Conservation (phyloP, 2,113 vertebrate species). For the Ictalurus punctatus region DNA sequence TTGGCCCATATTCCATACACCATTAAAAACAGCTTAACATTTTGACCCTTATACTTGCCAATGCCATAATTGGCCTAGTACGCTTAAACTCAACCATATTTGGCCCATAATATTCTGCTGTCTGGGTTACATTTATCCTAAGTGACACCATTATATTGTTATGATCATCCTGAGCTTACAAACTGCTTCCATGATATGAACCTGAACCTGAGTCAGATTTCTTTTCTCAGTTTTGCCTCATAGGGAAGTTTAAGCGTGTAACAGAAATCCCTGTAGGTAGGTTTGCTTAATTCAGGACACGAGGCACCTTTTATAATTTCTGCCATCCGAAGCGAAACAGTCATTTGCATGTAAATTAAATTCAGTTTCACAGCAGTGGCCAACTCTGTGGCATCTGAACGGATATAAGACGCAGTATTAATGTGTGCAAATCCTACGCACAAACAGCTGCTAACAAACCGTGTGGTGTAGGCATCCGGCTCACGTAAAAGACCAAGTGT, state of each 20-base stretch:
- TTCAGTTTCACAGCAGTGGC: constrained; percentile 28
- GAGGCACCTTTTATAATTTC: constrained; percentile 28
- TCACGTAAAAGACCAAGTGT: constrained; percentile 29
- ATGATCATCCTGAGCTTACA: neutral
- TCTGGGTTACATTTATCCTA: neutral
- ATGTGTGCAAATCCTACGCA: constrained; percentile 32
- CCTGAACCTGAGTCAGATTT: neutral
- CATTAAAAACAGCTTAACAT: constrained; percentile 22
- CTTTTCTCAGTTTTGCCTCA: neutral
- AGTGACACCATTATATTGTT: neutral
- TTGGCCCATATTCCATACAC: neutral
- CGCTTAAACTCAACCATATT: neutral
- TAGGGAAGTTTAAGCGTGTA: neutral
- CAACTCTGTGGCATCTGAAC: constrained; percentile 10
- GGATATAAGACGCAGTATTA: constrained; percentile 18
- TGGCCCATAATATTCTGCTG: neutral
- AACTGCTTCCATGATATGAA: neutral
- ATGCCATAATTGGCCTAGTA: neutral
- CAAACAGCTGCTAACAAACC: constrained; percentile 46
- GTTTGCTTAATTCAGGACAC: constrained; percentile 28
- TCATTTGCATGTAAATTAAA: constrained; percentile 53
- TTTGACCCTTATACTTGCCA: neutral
- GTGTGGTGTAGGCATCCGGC: constrained; percentile 36
- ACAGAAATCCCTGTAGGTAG: constrained; percentile 21
- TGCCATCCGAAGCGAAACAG: constrained; percentile 26